phyloP scores from a whole-genome alignment of 2,888 invertebrate species.

The Apotomis capreana region DNA sequence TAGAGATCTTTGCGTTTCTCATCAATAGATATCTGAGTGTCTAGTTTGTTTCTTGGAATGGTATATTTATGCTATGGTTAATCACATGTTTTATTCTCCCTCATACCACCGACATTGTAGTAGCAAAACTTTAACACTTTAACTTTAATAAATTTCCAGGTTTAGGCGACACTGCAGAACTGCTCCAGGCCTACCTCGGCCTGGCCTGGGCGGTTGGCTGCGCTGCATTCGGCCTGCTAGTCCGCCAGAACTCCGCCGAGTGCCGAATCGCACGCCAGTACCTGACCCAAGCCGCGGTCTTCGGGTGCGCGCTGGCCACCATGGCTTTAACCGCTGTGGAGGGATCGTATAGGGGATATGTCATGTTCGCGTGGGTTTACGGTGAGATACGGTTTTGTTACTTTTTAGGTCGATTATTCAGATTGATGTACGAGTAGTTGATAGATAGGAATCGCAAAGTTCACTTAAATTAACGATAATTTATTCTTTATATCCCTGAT shows the following conservation, averaged over 20 bases:
- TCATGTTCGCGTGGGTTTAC: slow-evolving; percentile 92
- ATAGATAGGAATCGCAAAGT: too few species aligned
- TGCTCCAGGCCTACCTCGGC: slow-evolving; percentile 90
- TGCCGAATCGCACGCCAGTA: slow-evolving; percentile 94
- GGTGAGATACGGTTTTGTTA: slow-evolving; percentile 71
- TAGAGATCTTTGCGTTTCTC: too few species aligned
- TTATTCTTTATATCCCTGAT: too few species aligned
- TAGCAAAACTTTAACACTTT: too few species aligned
- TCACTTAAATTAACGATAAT: too few species aligned
- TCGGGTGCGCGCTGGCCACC: slow-evolving; percentile 90
- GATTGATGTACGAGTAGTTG: background rate
- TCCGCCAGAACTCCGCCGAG: slow-evolving; percentile 92
- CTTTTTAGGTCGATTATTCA: too few species aligned
- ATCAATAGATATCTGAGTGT: too few species aligned
- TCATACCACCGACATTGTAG: too few species aligned
- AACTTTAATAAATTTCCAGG: slow-evolving; percentile 54
- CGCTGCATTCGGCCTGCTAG: slow-evolving; percentile 90
- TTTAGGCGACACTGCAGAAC: slow-evolving; percentile 84
- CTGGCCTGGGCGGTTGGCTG: slow-evolving; percentile 93
- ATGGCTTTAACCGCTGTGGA: slow-evolving; percentile 90
- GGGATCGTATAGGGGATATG: slow-evolving; percentile 89
- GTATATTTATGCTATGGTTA: too few species aligned
- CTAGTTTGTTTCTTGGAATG: too few species aligned
- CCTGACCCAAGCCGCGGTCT: slow-evolving; percentile 90
- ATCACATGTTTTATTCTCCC: too few species aligned